Percentiles rank a stretch among this genome's conserved stretches.
Evolutionary conservation across 1,140 invertebrate species (phyloP).

Genomic region (Drosophila tropicalis): DNA sequence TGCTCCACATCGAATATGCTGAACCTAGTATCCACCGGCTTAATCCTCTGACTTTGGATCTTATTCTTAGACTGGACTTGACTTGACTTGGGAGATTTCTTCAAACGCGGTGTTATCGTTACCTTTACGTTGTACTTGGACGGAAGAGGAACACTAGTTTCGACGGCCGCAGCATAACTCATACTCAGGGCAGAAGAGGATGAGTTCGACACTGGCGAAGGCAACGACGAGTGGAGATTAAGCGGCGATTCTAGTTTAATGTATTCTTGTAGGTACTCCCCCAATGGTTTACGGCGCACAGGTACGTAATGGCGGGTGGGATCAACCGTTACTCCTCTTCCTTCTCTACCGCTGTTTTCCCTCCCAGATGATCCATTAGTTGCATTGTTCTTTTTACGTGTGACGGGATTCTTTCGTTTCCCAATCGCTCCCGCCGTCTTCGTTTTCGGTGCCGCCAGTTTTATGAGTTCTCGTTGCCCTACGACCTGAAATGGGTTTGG

Average conservation of each 20-base stretch:
- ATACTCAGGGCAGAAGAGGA: conserved; percentile 16
- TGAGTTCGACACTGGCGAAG: conserved; percentile 7
- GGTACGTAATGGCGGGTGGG: conserved; percentile 43
- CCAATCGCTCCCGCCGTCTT: conserved; percentile 16
- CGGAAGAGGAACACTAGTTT: neutral
- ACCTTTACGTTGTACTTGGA: conserved; percentile 40
- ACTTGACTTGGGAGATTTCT: conserved; percentile 21
- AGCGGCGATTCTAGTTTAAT: conserved; percentile 32
- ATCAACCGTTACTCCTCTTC: conserved; percentile 15
- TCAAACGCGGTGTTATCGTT: conserved; percentile 48
- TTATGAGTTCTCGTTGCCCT: conserved; percentile 2
- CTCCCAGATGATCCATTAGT: conserved; percentile 2
- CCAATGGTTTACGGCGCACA: conserved; percentile 54
- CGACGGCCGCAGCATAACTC: conserved; percentile 58
- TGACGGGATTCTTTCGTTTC: conserved; percentile 40
- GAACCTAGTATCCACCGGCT: conserved; percentile 33
- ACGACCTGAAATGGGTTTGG: neutral
- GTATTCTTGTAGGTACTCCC: conserved; percentile 57
- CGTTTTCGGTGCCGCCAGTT: conserved; percentile 48
- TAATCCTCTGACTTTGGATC: conserved; percentile 26
- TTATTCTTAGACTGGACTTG: conserved; percentile 22
- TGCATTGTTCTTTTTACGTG: conserved; percentile 11
- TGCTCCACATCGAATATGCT: conserved; percentile 43
- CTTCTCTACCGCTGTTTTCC: neutral
- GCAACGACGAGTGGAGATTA: neutral